Evolutionary conservation across 2,888 invertebrate genomes (phyloP).

Genomic region (Phyto melanocephala): DNA sequence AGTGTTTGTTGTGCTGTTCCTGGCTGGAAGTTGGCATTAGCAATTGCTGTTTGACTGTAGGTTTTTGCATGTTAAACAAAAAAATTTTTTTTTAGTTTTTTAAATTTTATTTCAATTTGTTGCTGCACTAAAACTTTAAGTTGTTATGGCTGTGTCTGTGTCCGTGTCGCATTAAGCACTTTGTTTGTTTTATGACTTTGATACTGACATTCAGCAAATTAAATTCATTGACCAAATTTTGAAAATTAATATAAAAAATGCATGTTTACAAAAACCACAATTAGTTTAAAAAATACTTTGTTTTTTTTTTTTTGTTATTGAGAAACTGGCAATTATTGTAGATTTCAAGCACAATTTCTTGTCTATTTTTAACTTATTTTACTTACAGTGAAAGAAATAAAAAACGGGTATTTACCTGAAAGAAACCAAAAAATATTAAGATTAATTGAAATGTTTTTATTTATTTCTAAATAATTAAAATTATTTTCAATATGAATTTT

Average conservation of each 20-base stretch:
- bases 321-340: slow-evolving; percentile 2
- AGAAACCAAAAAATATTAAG: not conserved
- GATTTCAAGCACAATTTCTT: not conserved
- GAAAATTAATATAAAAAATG: not conserved
- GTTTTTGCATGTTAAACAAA: slow-evolving; percentile 39
- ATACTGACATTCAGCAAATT: slow-evolving; percentile 42
- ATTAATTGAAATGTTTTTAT: not conserved
- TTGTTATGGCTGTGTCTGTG: too few relatives aligned
- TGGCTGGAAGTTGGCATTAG: not conserved
- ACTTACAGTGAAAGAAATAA: not conserved
- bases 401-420: slow-evolving; percentile 34
- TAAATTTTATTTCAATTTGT: not conserved
- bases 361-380: slow-evolving; percentile 11
- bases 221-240: slow-evolving; percentile 22
- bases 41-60: slow-evolving; percentile 11
- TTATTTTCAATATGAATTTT: too few relatives aligned
- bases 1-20: not conserved
- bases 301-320: not conserved
- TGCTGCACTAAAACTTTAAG: too few relatives aligned
- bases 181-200: slow-evolving; percentile 33
- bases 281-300: not conserved
- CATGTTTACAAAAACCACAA: not conserved
- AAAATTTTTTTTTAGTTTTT: not conserved
- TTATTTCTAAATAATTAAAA: too few relatives aligned
- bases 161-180: not conserved